phyloP scores from a whole-genome alignment of 1,140 invertebrate genomes.

The Cephus cinctus region DNA sequence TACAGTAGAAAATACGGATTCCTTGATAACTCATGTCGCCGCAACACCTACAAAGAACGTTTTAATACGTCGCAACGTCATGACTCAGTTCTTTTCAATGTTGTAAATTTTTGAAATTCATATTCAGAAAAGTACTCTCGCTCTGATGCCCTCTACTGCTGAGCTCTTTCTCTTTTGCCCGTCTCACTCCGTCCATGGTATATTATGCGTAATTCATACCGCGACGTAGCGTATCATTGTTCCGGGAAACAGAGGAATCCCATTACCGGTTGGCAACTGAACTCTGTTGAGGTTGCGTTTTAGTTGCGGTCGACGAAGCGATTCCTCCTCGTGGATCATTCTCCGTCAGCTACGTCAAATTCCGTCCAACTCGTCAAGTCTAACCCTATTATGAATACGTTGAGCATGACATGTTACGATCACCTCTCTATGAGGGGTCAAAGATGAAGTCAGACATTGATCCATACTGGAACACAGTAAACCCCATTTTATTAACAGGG shows the following conservation, averaged over 20 bases:
- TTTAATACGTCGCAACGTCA: too few relatives aligned
- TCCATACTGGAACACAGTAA: not conserved
- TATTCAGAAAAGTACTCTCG: slow-evolving; percentile 18
- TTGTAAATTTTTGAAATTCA: slow-evolving; percentile 29
- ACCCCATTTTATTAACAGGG: not conserved
- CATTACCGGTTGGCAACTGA: slow-evolving; percentile 50
- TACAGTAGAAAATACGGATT: too few relatives aligned
- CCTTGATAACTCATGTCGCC: too few relatives aligned
- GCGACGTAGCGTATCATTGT: slow-evolving; percentile 51
- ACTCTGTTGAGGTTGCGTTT: slow-evolving; percentile 41
- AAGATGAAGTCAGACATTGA: not conserved
- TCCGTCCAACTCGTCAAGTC: slow-evolving; percentile 27
- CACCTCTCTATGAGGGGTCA: not conserved
- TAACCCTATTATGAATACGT: slow-evolving; percentile 22
- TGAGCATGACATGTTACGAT: too few relatives aligned
- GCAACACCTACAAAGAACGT: too few relatives aligned
- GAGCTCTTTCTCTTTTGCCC: slow-evolving; percentile 12
- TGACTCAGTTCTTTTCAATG: too few relatives aligned
- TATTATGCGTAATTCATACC: slow-evolving; percentile 50
- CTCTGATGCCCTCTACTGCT: slow-evolving; percentile 16
- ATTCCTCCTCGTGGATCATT: too few relatives aligned
- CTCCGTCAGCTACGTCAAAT: too few relatives aligned
- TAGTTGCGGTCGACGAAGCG: slow-evolving; percentile 46
- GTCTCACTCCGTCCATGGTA: slow-evolving; percentile 18
- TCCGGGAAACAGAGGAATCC: slow-evolving; percentile 51